Conservation (phyloP, 2,113 vertebrate genomes). For the Stercorarius parasiticus region DNA sequence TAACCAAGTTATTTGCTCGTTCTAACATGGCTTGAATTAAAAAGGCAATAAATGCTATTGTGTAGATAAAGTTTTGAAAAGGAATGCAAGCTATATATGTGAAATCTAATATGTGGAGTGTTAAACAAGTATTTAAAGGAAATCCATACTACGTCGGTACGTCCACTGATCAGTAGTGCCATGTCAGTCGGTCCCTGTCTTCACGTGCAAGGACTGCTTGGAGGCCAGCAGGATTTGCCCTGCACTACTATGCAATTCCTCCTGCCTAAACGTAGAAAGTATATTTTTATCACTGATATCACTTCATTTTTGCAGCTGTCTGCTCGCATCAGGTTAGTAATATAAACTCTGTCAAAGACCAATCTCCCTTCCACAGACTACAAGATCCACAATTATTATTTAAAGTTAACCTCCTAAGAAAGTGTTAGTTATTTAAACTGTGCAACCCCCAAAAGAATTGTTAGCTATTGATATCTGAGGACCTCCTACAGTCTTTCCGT, state of each 20-base stretch:
- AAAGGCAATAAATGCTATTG: not conserved
- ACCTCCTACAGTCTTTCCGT: not conserved
- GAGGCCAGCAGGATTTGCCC: not conserved
- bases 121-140: not conserved
- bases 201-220: rapidly evolving
- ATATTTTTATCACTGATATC: conserved; percentile 45
- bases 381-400: conserved; percentile 7
- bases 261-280: not conserved
- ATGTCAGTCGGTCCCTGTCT: not conserved
- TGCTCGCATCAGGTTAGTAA: conserved; percentile 7
- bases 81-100: not conserved
- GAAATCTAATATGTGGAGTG: not conserved
- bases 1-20: not conserved
- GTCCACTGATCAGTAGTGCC: not conserved
- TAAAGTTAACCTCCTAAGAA: conserved; percentile 19
- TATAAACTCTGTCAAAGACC: conserved; percentile 35
- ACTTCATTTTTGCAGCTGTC: conserved; percentile 54
- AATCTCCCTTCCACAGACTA: not conserved
- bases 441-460: not conserved
- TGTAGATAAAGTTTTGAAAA: not conserved
- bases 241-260: not conserved
- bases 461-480: conserved; percentile 2
- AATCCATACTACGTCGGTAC: rapidly evolving
- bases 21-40: not conserved
- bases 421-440: not conserved